These are phyloP conservation scores for Drosophila vallismaia DNA, from an alignment of 2,888 invertebrate genomes.

Conservation along the genomic window DNA sequence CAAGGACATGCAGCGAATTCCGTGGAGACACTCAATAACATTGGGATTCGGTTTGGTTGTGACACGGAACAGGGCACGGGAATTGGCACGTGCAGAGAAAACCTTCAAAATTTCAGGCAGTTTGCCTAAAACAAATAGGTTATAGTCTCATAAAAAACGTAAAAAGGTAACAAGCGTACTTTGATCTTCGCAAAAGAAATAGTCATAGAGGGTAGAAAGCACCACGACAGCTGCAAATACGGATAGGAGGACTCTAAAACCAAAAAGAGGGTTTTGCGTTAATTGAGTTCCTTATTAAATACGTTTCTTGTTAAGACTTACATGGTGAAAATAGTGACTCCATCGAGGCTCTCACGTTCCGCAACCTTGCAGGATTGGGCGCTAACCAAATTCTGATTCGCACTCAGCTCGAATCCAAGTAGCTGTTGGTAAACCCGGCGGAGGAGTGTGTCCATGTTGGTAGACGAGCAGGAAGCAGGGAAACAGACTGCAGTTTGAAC, in stretches of 20 bases:
- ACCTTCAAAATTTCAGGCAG: constrained; percentile 44
- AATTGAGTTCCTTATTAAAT: neutral
- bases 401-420: constrained; percentile 24
- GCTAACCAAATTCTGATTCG: constrained; percentile 14
- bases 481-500: constrained; percentile 65
- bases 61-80: constrained; percentile 51
- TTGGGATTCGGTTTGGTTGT: constrained; percentile 45
- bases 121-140: constrained; percentile 15
- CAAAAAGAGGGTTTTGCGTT: too few relatives aligned
- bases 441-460: constrained; percentile 49
- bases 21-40: constrained; percentile 81
- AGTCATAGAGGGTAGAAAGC: constrained; percentile 61
- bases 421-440: constrained; percentile 36
- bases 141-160: neutral
- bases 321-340: constrained; percentile 69
- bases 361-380: constrained; percentile 42
- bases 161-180: constrained; percentile 29
- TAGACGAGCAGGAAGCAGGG: constrained; percentile 60
- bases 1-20: constrained; percentile 83
- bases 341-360: constrained; percentile 32
- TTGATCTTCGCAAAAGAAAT: constrained; percentile 44
- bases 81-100: constrained; percentile 70
- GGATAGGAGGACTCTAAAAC: constrained; percentile 44
- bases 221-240: constrained; percentile 33
- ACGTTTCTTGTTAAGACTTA: constrained; percentile 35